Evolutionary conservation across 2,797 vertebrate genomes (phyloP), one percentile per base, ranked within the genome.

Genomic region (Myotis vivesi): DNA sequence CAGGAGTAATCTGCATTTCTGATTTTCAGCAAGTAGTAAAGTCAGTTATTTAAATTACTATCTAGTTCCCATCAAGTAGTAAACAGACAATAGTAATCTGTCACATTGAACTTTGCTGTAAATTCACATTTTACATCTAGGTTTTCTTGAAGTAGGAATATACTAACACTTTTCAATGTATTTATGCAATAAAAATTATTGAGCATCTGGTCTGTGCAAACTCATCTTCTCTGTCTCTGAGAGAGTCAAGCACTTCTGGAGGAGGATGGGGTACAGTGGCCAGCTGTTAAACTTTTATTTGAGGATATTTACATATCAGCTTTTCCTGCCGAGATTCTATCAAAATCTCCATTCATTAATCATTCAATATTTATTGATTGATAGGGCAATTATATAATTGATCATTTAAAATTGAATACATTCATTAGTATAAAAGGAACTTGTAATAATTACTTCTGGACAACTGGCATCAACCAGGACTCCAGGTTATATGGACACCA

Each of bases 131-230:
- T 90, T 64, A 57, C 7, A 51, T 64, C 46, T 53, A 69, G n/a
- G 22, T 83, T 84, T 92, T 92, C 69, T 94, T 90, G 33, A 75
- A 53, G n/a, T 75, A 71, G 46, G 59, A 84, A 38, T 64, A 23
- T 76, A 23, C 25, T 87, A 49, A 94, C 36, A 64, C 53, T 84
- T 91, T 86, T 69, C 76, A 69, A 12, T 1, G 20, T 79, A 71
- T 4, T 92, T 95, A 16, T 66, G 20, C 28, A 82, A 6, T 72
- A 49, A 92, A 77, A 23, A 6, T 71, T 85, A 46, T 28, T 82
- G 80, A 92, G 62, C 38, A 68, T 41, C 41, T 82, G 30, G 10
- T 36, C 38, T 84, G 9, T 66, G 4, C 28, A 81, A 77, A 68
- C 13, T 46, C 64, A 84, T 62, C 75, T 62, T 64, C 68, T 66